Evolutionary conservation across 1,140 invertebrate species (phyloP).

Genomic region (Calliphora vicina): DNA sequence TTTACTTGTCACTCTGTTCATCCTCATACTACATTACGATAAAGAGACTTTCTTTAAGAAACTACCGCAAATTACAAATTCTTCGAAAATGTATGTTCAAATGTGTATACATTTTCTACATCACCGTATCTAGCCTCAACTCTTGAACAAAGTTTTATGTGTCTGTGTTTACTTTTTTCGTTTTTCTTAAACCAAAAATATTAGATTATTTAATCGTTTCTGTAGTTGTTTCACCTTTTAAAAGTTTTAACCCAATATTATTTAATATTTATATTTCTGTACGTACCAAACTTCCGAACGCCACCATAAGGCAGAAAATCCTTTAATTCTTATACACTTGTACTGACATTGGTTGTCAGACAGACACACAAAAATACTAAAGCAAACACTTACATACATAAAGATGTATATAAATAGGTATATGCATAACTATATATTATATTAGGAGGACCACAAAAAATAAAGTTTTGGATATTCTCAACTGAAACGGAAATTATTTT

Average conservation of each 20-base stretch:
- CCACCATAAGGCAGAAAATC: neutral
- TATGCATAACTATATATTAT: neutral
- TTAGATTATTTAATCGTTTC: constrained; percentile 5
- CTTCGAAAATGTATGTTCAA: neutral
- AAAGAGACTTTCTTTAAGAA: too few relatives aligned
- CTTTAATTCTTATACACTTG: neutral
- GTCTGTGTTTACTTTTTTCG: neutral
- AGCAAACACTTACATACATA: neutral
- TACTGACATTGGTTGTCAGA: neutral
- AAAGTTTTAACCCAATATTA: constrained; percentile 2
- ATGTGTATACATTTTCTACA: neutral
- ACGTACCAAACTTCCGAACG: neutral
- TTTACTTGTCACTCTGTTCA: too few relatives aligned
- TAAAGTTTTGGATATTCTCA: too few relatives aligned
- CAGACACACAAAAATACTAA: neutral
- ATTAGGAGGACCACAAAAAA: too few relatives aligned
- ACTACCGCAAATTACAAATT: too few relatives aligned
- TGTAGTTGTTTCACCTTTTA: neutral
- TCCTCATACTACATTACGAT: too few relatives aligned
- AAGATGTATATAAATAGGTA: neutral
- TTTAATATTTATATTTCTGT: constrained; percentile 6
- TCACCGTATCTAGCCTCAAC: too few relatives aligned
- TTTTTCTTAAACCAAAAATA: neutral
- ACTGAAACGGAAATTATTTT: too few relatives aligned
- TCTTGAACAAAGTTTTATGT: neutral